phyloP scores from a whole-genome alignment of 2,113 vertebrate species.

The Oriolus oriolus region DNA sequence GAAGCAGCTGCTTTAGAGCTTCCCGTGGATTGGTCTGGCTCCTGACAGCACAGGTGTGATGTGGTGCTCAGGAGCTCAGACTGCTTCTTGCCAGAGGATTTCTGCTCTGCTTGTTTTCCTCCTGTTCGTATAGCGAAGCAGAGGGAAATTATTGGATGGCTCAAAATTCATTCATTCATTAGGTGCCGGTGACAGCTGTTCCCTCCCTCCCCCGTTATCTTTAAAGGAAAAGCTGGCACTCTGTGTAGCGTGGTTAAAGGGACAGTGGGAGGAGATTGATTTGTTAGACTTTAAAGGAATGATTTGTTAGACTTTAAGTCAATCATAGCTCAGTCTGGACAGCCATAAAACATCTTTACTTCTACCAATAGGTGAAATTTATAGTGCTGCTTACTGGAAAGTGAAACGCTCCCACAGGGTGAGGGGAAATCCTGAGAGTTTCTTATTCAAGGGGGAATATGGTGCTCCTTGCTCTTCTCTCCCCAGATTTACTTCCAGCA shows the following conservation, averaged over 20 bases:
- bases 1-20: neutral
- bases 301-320: conserved; percentile 24
- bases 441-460: neutral
- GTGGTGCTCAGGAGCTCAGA: neutral
- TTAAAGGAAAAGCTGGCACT: neutral
- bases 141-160: neutral
- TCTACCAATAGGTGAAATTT: conserved; percentile 29
- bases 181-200: neutral
- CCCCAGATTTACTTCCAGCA: neutral
- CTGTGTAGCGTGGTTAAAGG: neutral
- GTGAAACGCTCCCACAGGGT: neutral
- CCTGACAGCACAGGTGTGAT: neutral
- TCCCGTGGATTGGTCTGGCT: rapidly evolving
- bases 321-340: conserved; percentile 19
- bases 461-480: neutral
- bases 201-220: neutral
- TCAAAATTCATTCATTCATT: neutral
- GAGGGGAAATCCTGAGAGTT: neutral
- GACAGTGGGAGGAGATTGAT: neutral
- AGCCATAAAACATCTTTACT: conserved; percentile 30
- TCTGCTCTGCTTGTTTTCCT: neutral
- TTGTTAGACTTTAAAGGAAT: neutral
- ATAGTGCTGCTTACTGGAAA: neutral
- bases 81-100: neutral
- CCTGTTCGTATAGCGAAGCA: neutral